Evolutionary conservation across 1,140 invertebrate species (phyloP), one percentile per base, ranked within the genome.

Genomic region (Colletes gigas): DNA sequence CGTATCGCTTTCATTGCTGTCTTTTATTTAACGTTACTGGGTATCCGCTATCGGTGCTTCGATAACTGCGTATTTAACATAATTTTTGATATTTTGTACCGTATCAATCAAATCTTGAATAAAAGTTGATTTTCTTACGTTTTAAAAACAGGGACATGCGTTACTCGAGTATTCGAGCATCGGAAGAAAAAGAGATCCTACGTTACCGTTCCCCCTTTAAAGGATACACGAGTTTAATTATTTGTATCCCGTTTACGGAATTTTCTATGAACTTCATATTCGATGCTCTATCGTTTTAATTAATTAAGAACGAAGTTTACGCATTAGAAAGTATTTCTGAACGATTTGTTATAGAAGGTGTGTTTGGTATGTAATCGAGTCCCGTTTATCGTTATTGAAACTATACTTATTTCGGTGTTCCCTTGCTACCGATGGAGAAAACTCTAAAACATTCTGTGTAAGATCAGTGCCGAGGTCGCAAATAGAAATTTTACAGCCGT

Each of bases 401-500:
- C 52, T 41, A 15, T 52, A 5, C 69, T 30, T 65, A 57, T 47
- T 55, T 47, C 19, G 21, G n/a, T 75, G 54, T 67, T 21, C 59
- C 10, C 30, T 59, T 74, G 39, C 30, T 30, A 30, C 10, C 17
- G 15, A 75, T 75, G 41, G 21, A 41, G 30, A 67, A 21, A 52
- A n/a, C 17, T 83, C 72, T 85, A 66, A 89, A 89, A 83, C 83
- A 87, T 86, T 90, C 83, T 85, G 83, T 84, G 77, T 77, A 17
- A 85, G 75, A 73, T 81, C 76, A 82, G 75, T 80, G 72, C 50
- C 59, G 39, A 74, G 70, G 69, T 81, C 70, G 74, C 54, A 63
- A 41, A 17, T 50, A 52, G 63, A 62, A 60, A 71, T 84, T 85
- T 88, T 82, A 78, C 81, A 88, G 74, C 83, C 88, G 83, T 88